Evolutionary conservation across 2,113 vertebrate species (phyloP).

Genomic region (Chaetodon trifascialis): DNA sequence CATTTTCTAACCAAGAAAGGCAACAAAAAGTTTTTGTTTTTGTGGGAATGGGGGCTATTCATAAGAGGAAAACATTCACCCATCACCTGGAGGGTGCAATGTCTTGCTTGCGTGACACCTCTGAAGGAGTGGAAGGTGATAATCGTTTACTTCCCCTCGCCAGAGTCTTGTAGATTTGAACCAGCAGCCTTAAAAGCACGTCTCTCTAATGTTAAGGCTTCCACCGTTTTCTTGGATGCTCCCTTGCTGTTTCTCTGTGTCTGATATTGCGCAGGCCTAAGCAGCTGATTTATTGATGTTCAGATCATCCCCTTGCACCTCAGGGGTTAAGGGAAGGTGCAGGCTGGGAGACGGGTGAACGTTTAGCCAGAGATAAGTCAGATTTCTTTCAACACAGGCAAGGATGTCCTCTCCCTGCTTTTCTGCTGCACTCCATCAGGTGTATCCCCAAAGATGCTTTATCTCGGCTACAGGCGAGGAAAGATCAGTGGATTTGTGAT

Average conservation of each 20-base stretch:
- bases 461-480: neutral
- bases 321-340: slow-evolving; percentile 69
- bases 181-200: slow-evolving; percentile 50
- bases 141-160: slow-evolving; percentile 46
- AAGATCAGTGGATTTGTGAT: slow-evolving; percentile 50
- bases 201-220: slow-evolving; percentile 33
- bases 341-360: slow-evolving; percentile 61
- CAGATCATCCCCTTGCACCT: slow-evolving; percentile 70
- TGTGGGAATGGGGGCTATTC: neutral
- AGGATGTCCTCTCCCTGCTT: slow-evolving; percentile 56
- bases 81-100: neutral
- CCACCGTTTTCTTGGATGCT: slow-evolving; percentile 53
- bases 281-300: slow-evolving; percentile 73
- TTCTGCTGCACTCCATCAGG: slow-evolving; percentile 60
- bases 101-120: slow-evolving; percentile 14
- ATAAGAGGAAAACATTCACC: too few species aligned
- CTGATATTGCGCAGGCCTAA: slow-evolving; percentile 73
- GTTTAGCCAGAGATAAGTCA: slow-evolving; percentile 77
- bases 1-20: neutral
- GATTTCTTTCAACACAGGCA: slow-evolving; percentile 72
- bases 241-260: slow-evolving; percentile 54
- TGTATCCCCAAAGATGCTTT: slow-evolving; percentile 62
- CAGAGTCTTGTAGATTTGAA: slow-evolving; percentile 44
- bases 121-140: slow-evolving; percentile 9
- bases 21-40: neutral